Base-by-base conservation (phyloP, 2,888 invertebrate species). In the Lymantria dispar region DNA sequence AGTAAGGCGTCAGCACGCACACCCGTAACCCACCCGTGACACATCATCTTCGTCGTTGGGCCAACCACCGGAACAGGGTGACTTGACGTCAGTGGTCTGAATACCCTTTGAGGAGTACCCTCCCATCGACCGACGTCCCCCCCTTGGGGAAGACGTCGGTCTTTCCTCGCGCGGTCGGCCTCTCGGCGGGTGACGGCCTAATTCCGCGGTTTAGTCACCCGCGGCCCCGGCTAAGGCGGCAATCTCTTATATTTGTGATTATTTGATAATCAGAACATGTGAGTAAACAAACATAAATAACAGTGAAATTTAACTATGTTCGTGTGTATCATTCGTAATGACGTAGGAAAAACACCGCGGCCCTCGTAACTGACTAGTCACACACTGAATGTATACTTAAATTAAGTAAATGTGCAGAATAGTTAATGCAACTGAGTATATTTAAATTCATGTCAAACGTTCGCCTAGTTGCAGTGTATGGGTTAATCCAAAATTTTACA, bases 381-480 rank as follows among this genome's bases (percentile, higher is more conserved):
- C 74, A 71, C 62, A 69, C 54, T 61, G 68, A 70, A 76, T 72
- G 72, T 68, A 72, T 67, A 70, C 71, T 70, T 69, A 74, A 78
- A 75, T 75, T 76, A 81, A 78, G 76, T 74, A 74, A 78, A 83
- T 77, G 80, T 76, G 74, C 74, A 63, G 83, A 82, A 83, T 82
- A 68, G 77, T 74, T 72, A 81, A 84, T 70, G 76, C 70, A 64
- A 51, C 57, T 59, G 62, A n/a, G 55, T 59, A 63, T 63, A 71
- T 84, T 85, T 76, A 79, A 77, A 85, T 84, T 83, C 83, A 74
- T 67, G 68, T 69, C 80, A 70, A 77, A 72, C 69, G 68, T 74
- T 74, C 74, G 72, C 77, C 78, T 68, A 77, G 74, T 80, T 78
- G 74, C 74, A 72, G 57, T 53, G 59, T 31, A 62, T 60, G 70